These are phyloP conservation scores for Thunnus thynnus DNA, from an alignment of 2,113 vertebrate species.

Conservation along the genomic window DNA sequence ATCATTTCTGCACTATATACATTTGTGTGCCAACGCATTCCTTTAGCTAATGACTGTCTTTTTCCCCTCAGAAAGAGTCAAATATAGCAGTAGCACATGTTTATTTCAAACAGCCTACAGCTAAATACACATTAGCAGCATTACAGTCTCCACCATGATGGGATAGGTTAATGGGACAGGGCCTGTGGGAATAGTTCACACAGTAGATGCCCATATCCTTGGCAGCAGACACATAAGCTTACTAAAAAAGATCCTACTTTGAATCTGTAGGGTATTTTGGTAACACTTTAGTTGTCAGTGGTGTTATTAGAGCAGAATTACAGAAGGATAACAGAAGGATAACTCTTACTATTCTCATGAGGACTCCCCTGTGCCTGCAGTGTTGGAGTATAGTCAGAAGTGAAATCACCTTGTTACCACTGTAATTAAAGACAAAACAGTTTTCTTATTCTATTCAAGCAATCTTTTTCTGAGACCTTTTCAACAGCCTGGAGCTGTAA, in stretches of 20 bases:
- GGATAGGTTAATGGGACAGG: conserved; percentile 73
- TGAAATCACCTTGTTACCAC: conserved; percentile 34
- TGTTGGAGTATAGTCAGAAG: conserved; percentile 17
- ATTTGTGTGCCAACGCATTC: conserved; percentile 21
- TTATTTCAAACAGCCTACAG: conserved; percentile 75
- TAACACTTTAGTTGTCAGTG: conserved; percentile 41
- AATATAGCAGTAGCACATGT: conserved; percentile 69
- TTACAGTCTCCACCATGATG: conserved; percentile 55
- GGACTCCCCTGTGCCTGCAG: neutral
- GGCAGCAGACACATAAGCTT: conserved; percentile 27
- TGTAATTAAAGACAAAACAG: conserved; percentile 51
- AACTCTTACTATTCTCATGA: conserved; percentile 24
- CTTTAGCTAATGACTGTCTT: conserved; percentile 46
- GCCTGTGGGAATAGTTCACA: conserved; percentile 58
- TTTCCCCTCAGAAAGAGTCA: conserved; percentile 49
- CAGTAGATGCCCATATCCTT: conserved; percentile 50
- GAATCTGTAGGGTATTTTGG: conserved; percentile 40
- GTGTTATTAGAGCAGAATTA: conserved; percentile 48
- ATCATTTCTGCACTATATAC: conserved; percentile 1
- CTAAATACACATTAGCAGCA: conserved; percentile 68
- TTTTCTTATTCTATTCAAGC: neutral
- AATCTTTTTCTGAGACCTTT: neutral
- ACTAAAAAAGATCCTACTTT: conserved; percentile 35
- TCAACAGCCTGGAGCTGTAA: conserved; percentile 21
- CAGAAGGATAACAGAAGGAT: conserved; percentile 2